Evolutionary conservation across 2,888 invertebrate species (phyloP).

Genomic region (Calliopum simillimum): DNA sequence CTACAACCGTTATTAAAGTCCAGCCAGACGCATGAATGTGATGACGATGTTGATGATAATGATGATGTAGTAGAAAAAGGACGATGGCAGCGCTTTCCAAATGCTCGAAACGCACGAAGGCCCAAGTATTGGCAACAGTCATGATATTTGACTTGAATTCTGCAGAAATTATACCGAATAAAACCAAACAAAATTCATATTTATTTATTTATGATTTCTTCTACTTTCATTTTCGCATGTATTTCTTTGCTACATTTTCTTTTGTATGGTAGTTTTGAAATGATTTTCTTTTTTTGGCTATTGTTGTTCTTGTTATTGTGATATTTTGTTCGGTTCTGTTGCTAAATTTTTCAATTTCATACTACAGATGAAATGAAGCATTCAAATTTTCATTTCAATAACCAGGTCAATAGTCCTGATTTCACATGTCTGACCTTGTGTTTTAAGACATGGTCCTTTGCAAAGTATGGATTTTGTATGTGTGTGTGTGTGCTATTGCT

Average conservation of each 20-base stretch:
- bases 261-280: neutral
- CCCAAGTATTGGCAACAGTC: neutral
- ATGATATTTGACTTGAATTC: constrained; percentile 5
- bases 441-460: neutral
- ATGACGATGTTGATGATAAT: neutral
- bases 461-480: neutral
- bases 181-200: neutral
- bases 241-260: neutral
- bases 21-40: constrained; percentile 6
- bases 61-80: too few species aligned
- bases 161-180: too few species aligned
- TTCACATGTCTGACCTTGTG: neutral
- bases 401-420: constrained; percentile 16
- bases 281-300: neutral
- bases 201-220: neutral
- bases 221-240: neutral
- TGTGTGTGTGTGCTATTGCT: neutral
- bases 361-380: constrained; percentile 1
- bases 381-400: constrained; percentile 20
- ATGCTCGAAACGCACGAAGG: neutral
- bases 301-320: too few species aligned
- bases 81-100: too few species aligned
- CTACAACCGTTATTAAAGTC: neutral
- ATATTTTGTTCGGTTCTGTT: neutral
- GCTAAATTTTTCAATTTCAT: neutral